Percentiles rank a stretch among this genome's conserved stretches.
Conservation (phyloP, 1,140 invertebrate genomes). For the Drosophila repletoides region DNA sequence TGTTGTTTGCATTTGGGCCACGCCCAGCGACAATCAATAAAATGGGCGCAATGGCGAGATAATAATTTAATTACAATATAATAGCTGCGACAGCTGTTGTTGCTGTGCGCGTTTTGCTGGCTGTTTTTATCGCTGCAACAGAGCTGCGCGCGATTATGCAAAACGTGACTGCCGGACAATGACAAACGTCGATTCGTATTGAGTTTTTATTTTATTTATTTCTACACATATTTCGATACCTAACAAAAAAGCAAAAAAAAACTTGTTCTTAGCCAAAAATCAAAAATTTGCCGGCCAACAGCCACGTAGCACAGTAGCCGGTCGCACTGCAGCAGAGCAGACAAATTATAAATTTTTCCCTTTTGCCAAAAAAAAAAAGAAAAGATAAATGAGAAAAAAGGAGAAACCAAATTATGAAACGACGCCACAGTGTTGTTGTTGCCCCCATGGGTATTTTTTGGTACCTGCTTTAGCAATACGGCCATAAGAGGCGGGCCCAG, state of each 20-base stretch:
- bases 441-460: constrained; percentile 14
- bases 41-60: constrained; percentile 35
- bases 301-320: constrained; percentile 65
- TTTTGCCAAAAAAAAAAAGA: constrained; percentile 4
- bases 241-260: not conserved
- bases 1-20: constrained; percentile 50
- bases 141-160: constrained; percentile 2
- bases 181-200: constrained; percentile 26
- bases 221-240: not conserved
- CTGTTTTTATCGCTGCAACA: constrained; percentile 38
- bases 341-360: constrained; percentile 65
- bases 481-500: not conserved
- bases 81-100: constrained; percentile 53
- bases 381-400: constrained; percentile 27
- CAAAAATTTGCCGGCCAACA: not conserved
- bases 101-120: constrained; percentile 28
- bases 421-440: constrained; percentile 54
- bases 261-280: not conserved
- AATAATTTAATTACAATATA: constrained; percentile 74
- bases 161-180: constrained; percentile 41
- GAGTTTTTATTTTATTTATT: constrained; percentile 15
- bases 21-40: constrained; percentile 19
- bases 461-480: constrained; percentile 25
- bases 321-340: constrained; percentile 21
- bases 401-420: constrained; percentile 64